Base-by-base conservation (phyloP, 2,113 vertebrate genomes). In the Ursus arctos region DNA sequence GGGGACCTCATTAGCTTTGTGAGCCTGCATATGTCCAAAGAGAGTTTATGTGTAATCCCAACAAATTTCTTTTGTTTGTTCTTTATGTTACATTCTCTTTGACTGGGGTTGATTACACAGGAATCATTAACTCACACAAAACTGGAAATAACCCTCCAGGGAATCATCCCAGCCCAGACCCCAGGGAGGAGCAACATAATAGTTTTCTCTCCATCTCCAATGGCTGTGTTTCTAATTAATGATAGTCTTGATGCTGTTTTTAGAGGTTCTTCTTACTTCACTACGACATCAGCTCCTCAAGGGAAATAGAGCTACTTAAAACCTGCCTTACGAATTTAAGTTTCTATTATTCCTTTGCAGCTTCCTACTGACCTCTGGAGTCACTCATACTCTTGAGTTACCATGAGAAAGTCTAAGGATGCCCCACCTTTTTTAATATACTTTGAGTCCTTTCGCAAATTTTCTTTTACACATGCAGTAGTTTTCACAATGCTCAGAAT, bases 21-120 rank as follows among this genome's bases (percentile, higher is more conserved):
- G 79, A 97, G 91, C 55, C 86, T 61, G 55, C 94, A 97, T 97
- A 97, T 97, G 96, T 96, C 97, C 97, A 96, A 96, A 76, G 93
- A 97, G 94, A 93, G 61, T 96, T 96, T 97, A 53, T 96, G 72
- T 89, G 79, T 77, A 97, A 98, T 97, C 95, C 84, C 51, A 94
- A 95, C 93, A 94, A 95, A 96, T 98, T 97, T 93, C 77, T 93
- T 98, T 93, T 97, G 93, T 98, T 98, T 95, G 40, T 93, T 97
- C 84, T 98, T 83, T 79, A 26, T 87, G 79, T 79, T 95, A 7
- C 43, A 57, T 83, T 95, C 55, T 95, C 89, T 96, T 95, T 91
- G 79, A 82, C 76, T 77, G 83, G 83, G 76, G 85, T 61, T 98
- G 95, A 97, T 98, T 94, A 97, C 36, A 26, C 53, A 95, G 93